Conservation (phyloP, 2,113 vertebrate species). For the Varanus salvator region DNA sequence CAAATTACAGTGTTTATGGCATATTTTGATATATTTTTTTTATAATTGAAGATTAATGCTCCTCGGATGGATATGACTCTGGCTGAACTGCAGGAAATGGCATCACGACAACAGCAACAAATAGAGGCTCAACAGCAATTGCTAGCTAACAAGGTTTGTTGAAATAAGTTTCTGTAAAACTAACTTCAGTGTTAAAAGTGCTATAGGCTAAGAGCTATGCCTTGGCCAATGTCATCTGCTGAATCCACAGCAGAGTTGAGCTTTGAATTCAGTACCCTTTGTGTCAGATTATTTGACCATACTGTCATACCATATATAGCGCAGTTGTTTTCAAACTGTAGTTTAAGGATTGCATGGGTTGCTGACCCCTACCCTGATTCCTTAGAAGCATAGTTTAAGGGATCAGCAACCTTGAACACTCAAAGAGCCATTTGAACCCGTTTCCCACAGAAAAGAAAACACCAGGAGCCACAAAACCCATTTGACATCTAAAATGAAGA, state of each 20-base stretch:
- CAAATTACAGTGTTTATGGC: neutral
- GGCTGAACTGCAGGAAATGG: constrained; percentile 96
- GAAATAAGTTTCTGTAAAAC: constrained; percentile 9
- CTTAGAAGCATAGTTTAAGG: neutral
- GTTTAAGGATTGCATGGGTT: too few species aligned
- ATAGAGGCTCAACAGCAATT: constrained; percentile 95
- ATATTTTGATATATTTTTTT: constrained; percentile 32
- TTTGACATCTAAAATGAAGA: too few species aligned
- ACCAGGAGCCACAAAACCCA: too few species aligned
- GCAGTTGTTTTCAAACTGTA: neutral
- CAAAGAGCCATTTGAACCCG: too few species aligned
- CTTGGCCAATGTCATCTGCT: neutral
- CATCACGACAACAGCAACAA: constrained; percentile 94
- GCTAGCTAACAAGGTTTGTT: constrained; percentile 90
- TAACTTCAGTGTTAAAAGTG: neutral
- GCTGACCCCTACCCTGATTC: neutral
- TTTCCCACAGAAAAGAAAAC: too few species aligned
- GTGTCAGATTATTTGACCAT: neutral
- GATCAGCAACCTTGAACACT: too few species aligned
- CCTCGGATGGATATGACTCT: constrained; percentile 96
- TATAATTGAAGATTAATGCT: constrained; percentile 78
- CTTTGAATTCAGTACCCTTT: neutral
- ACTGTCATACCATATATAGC: neutral
- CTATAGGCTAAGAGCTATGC: neutral
- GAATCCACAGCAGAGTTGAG: neutral